Base-by-base conservation (phyloP, 2,888 invertebrate species). In the Monopis laevigella region DNA sequence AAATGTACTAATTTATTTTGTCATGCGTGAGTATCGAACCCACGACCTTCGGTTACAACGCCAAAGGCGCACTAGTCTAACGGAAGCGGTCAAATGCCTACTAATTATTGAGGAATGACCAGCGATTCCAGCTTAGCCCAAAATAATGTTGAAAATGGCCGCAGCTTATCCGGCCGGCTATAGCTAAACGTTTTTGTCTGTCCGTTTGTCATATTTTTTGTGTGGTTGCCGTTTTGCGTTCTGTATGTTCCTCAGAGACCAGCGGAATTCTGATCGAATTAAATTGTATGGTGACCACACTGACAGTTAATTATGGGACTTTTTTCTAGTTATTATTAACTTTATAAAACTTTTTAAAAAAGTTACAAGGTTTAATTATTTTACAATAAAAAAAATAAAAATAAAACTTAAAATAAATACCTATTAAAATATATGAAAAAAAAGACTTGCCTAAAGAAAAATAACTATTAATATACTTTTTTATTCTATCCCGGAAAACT, bases 231-330 rank as follows among this genome's bases (percentile, higher is more conserved):
- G 46, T 51, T 10, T 52, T 51, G 54, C 53, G 56, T 58, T 55
- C 56, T 54, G 61, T 59, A 56, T 45, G 49, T 44, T 14, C 45
- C 58, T 36, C 36, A 21, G 49, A 59, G 21, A 28, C 17, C 36
- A 16, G 36, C 32, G 12, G 30, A 56, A 56, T 73, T 73, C 74
- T 69, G 52, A 51, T 62, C 54, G 73, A 74, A 75, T 74, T 69
- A 62, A 65, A 63, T 64, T 43, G 41, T 47, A 38, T 3, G 44
- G 46, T 53, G 45, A 49, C 62, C 56, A 64, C 32, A 36, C n/a
- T 2, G 3, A 16, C 3, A 3, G 12, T 8, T 6, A 4, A 11
- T n/a, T 13, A 29, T 29, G 7, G 29, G 29, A 29, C 29, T 13
- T 29, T 29, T 29, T 11, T 29, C n/a, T n/a, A n/a, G n/a, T n/a